phyloP scores from a whole-genome alignment of 2,888 invertebrate species.

The Eulithis testata region DNA sequence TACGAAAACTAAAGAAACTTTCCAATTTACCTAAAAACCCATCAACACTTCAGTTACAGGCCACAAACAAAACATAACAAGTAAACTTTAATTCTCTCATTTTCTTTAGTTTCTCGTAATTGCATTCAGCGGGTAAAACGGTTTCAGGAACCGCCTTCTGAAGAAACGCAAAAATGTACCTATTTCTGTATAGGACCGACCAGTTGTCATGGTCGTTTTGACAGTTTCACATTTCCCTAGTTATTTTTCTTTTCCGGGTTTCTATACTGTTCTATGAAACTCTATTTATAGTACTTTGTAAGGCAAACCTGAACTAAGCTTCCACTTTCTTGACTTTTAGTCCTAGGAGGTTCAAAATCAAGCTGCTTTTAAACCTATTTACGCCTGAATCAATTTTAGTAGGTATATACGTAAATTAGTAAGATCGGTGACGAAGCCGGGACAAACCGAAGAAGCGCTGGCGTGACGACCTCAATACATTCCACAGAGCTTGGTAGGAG shows the following conservation, averaged over 20 bases:
- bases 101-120: conserved; percentile 39
- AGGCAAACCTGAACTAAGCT: too few species aligned
- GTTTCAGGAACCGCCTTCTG: conserved; percentile 26
- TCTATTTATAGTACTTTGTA: background rate
- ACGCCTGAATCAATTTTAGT: too few species aligned
- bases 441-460: too few species aligned
- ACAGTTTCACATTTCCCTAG: background rate
- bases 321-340: too few species aligned
- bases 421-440: too few species aligned
- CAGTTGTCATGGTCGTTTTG: background rate
- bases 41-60: conserved; percentile 22
- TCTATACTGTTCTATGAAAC: background rate
- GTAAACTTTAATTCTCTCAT: conserved; percentile 32
- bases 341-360: too few species aligned
- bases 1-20: background rate
- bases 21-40: conserved; percentile 1
- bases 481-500: too few species aligned
- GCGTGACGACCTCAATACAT: too few species aligned
- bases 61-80: conserved; percentile 29
- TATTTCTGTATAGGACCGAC: background rate
- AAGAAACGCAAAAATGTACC: conserved; percentile 18
- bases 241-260: background rate
- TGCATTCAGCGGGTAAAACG: conserved; percentile 38
- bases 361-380: too few species aligned
- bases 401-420: too few species aligned